phyloP scores from a whole-genome alignment of 1,140 invertebrate genomes.

The Nixonia krombeini region DNA sequence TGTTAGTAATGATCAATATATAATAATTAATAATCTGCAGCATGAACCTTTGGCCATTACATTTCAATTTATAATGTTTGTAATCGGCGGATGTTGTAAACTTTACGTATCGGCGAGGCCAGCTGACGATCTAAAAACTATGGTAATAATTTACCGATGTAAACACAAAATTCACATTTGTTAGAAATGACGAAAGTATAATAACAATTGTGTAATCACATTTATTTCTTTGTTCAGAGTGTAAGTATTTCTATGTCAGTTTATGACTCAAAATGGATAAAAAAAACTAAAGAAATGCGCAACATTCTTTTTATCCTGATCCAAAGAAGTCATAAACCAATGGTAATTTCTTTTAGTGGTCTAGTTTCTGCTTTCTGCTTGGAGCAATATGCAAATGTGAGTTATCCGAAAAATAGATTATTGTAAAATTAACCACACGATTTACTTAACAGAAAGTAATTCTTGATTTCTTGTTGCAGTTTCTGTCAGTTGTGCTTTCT shows the following conservation, averaged over 20 bases:
- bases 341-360: constrained; percentile 40
- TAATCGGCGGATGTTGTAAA: constrained; percentile 18
- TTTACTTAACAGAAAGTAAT: too few relatives aligned
- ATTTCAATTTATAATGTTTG: constrained; percentile 36
- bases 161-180: too few relatives aligned
- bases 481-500: constrained; percentile 7
- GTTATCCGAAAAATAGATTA: too few relatives aligned
- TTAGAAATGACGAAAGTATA: too few relatives aligned
- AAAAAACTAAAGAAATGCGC: constrained; percentile 8
- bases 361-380: constrained; percentile 46
- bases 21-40: too few relatives aligned
- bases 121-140: constrained; percentile 39
- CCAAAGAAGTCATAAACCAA: constrained; percentile 40
- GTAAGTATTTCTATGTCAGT: constrained; percentile 12
- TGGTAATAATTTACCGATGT: constrained; percentile 15
- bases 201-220: too few relatives aligned
- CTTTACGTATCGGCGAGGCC: constrained; percentile 35
- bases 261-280: constrained; percentile 25
- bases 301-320: constrained; percentile 28
- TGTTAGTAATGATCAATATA: too few relatives aligned
- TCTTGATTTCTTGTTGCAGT: constrained; percentile 4
- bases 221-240: constrained; percentile 23
- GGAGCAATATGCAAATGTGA: constrained; percentile 46
- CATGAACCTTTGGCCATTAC: constrained; percentile 35
- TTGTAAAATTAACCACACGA: too few relatives aligned